Conservation (phyloP, 2,113 vertebrate genomes). For the Circaetus gallicus region DNA sequence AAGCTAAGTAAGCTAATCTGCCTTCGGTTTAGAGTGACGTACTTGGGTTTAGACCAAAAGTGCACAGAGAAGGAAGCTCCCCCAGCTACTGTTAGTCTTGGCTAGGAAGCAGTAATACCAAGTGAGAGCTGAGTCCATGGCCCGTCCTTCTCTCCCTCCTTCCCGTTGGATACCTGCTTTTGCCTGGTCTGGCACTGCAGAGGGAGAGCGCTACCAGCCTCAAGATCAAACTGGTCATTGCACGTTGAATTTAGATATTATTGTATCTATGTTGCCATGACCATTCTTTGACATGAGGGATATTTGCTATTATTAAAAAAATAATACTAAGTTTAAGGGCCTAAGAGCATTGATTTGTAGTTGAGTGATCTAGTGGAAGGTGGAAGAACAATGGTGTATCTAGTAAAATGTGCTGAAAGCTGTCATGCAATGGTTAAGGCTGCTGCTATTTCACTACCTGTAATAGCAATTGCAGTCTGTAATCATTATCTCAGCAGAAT, state of each 20-base stretch:
- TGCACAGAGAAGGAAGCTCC: neutral
- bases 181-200: neutral
- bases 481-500: neutral
- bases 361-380: neutral
- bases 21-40: neutral
- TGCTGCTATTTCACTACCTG: neutral
- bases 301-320: neutral
- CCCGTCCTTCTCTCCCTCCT: accelerated
- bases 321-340: neutral
- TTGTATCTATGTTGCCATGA: neutral
- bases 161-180: neutral
- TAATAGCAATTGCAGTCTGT: neutral
- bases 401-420: neutral
- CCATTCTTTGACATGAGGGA: neutral
- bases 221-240: neutral
- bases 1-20: neutral
- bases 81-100: neutral
- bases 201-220: neutral
- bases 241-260: neutral
- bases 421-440: neutral
- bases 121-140: neutral
- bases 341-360: neutral
- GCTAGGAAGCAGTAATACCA: neutral
- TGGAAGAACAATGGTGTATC: neutral
- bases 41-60: neutral